Base-by-base conservation (phyloP, 2,888 invertebrate genomes). In the Thereva unica region DNA sequence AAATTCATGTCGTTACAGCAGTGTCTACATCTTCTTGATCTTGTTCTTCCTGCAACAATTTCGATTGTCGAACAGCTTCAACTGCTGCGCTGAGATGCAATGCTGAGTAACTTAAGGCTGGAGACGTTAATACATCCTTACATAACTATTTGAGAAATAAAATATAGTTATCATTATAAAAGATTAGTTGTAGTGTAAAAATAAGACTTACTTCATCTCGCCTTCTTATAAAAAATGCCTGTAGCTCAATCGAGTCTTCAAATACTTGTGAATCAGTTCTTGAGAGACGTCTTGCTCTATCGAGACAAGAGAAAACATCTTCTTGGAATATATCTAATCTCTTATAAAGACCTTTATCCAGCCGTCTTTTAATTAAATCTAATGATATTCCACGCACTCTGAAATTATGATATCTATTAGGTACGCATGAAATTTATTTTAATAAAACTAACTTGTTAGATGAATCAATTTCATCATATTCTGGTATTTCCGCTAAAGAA, bases 291-390 rank as follows among this genome's bases (percentile, higher is more conserved):
- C 98, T 87, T 0, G 96, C 96, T 73, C 92, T 82, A 75, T 97
- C 95, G 77, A 98, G 88, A 70, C 97, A 93, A 42, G 91, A 87
- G 78, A 99, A 98, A 77, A 98, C 88, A 77, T 99, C 98, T 75
- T 95, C 95, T 83, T 98, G 98, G 82, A 98, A 98, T 66, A 90
- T 86, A 79, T 99, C 98, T 70, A 99, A 83, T 5, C 99, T 85
- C 74, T 92, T 91, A 80, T 99, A 99, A 4, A 94, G 86, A 0
- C 95, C 94, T 78, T 92, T 87, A 77, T 98, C 97, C 50, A 99
- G 83, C 34, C 97, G 86, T 34, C 95, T 85, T 78, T 97, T 98
- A 61, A 99, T 93, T 66, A 97, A 83, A 79, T 98, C 98, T 73
- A 97, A 83, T 0, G 95, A 94, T 64, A 95, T 85, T 0, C 92